A percentile compares a stretch with the other conserved stretches of the same genome.
Evolutionary conservation across 2,797 vertebrate genomes (phyloP).

Genomic region (Zenarchopterus dispar): DNA sequence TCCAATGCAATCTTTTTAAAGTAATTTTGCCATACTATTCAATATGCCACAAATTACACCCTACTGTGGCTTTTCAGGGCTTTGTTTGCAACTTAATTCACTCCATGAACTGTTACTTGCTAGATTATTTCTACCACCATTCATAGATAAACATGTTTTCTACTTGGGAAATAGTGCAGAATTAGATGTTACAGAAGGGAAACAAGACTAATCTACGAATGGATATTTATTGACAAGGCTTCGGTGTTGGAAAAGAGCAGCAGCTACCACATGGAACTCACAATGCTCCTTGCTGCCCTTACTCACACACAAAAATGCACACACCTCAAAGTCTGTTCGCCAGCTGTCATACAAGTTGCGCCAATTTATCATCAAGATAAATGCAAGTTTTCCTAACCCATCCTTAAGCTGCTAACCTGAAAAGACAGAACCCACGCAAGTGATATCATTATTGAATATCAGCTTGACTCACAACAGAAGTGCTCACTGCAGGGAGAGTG

Average conservation of each 20-base stretch:
- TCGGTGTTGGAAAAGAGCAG: conserved; percentile 52
- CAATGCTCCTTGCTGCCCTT: conserved; percentile 26
- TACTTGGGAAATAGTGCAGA: conserved; percentile 49
- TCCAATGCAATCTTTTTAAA: conserved; percentile 22
- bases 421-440: conserved; percentile 57
- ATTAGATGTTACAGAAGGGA: conserved; percentile 48
- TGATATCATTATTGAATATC: conserved; percentile 68
- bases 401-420: conserved; percentile 60
- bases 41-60: conserved; percentile 11
- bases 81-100: conserved; percentile 44
- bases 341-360: conserved; percentile 62
- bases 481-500: conserved; percentile 48
- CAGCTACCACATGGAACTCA: conserved; percentile 48
- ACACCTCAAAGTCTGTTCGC: conserved; percentile 39
- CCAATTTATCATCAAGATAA: conserved; percentile 76
- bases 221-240: conserved; percentile 69
- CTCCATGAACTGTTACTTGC: conserved; percentile 31
- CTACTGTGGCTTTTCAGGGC: conserved; percentile 13
- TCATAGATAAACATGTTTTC: conserved; percentile 37
- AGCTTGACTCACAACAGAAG: conserved; percentile 68
- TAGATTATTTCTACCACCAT: conserved; percentile 14
- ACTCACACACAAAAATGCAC: conserved; percentile 28
- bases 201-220: conserved; percentile 62
- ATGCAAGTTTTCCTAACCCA: conserved; percentile 60
- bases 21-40: conserved; percentile 10